Evolutionary conservation across 2,113 vertebrate species (phyloP), one percentile per base, ranked within the genome.

Genomic region (Spea multiplicata): DNA sequence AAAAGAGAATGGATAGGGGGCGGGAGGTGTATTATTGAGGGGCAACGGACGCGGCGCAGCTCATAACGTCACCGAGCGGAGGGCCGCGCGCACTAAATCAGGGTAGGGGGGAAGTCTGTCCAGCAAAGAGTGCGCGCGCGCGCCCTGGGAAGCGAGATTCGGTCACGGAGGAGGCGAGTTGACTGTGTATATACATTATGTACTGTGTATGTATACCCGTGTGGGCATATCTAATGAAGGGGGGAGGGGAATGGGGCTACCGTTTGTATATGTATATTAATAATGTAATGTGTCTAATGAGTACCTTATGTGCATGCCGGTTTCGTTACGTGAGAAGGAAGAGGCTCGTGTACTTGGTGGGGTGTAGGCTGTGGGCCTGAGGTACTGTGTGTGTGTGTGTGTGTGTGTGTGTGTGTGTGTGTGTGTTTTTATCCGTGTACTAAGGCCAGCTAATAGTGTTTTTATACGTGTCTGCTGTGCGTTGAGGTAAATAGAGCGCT

Each of bases 1-100:
- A 73, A 72, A 72, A 72, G 76, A 73, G 77, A 73, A 80, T 80
- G 77, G 77, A 73, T 61, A 80, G 71, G 77, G 66, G 77, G 50
- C 48, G 77, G 77, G 50, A 59, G 70, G 70, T 0, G n/a, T 45
- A 44, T 4, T 46, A 17, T 8, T n/a, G 66, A 77, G 44, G 7
- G 68, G 46, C 53, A 47, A n/a, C 75, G 66, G 66, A 9, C 55
- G 6, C 12, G 66, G n/a, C 75, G 66, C n/a, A 46, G 30, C 66
- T 70, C 13, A 30, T 4, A 49, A 6, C 61, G 61, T 64, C 61
- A 64, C 16, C 61, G n/a, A 30, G 61, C 61, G 61, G 17, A 14
- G 17, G 61, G 61, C 46, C 55, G 8, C 5, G 12, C 4, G 8
- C 45, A 3, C 44, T 10, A 47, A 17, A 3, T 3, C n/a, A 30